Conservation (phyloP, 53 echinoderm and acorn worm species). For the Henricia sp. region DNA sequence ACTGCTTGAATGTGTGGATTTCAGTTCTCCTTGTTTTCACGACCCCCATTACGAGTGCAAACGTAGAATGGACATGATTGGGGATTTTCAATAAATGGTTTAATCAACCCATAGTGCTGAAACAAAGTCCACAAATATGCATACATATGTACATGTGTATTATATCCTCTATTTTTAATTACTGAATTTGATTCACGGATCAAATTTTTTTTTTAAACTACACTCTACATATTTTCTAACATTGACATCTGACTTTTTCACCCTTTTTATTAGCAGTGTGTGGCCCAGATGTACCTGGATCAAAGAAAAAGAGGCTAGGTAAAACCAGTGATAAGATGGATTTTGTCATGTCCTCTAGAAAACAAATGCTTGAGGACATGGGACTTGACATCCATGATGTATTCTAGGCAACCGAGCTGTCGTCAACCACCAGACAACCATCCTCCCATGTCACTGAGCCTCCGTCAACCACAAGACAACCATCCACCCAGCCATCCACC, state of each 20-base stretch:
- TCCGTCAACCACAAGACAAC: conserved; percentile 6
- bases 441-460: neutral
- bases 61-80: too few relatives aligned
- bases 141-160: too few relatives aligned
- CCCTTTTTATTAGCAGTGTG: conserved; percentile 18
- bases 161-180: conserved; percentile 29
- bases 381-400: conserved; percentile 25
- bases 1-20: too few relatives aligned
- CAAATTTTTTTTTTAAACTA: neutral
- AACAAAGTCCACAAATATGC: too few relatives aligned
- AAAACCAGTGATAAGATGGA: neutral
- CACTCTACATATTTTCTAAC: conserved; percentile 18
- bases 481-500: neutral
- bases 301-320: conserved; percentile 18
- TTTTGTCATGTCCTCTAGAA: neutral
- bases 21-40: too few relatives aligned
- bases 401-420: conserved; percentile 17
- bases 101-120: too few relatives aligned
- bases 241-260: neutral
- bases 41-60: too few relatives aligned
- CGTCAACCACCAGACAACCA: conserved; percentile 4
- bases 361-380: neutral
- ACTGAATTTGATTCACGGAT: conserved; percentile 30
- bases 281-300: conserved; percentile 22
- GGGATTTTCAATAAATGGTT: too few relatives aligned